Conservation (phyloP, 2,888 invertebrate species). For the Trachelus troglodyta region DNA sequence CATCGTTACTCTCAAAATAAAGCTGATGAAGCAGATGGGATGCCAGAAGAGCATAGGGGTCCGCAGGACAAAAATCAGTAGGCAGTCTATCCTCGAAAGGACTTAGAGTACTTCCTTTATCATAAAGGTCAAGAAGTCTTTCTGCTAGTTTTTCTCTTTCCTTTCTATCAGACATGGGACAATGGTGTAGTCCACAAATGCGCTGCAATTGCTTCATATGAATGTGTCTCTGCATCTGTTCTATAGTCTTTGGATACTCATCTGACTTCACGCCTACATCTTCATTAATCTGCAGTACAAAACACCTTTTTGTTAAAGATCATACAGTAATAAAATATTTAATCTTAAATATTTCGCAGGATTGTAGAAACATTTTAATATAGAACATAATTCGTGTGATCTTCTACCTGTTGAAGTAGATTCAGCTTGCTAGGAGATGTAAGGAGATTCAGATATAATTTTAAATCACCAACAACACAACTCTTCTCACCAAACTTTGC, state of each 20-base stretch:
- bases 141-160: slow-evolving; percentile 50
- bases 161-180: slow-evolving; percentile 47
- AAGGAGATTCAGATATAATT: slow-evolving; percentile 78
- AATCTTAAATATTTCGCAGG: neutral
- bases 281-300: slow-evolving; percentile 50
- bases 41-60: slow-evolving; percentile 84
- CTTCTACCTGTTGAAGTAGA: slow-evolving; percentile 62
- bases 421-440: slow-evolving; percentile 73
- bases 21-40: slow-evolving; percentile 75
- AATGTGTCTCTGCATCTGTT: slow-evolving; percentile 86
- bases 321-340: neutral
- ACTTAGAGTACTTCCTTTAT: slow-evolving; percentile 54
- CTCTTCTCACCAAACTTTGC: slow-evolving; percentile 85
- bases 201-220: slow-evolving; percentile 81
- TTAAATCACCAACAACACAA: slow-evolving; percentile 87
- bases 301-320: neutral
- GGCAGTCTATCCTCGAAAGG: slow-evolving; percentile 70
- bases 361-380: neutral
- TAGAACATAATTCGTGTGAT: neutral
- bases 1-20: slow-evolving; percentile 67
- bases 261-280: slow-evolving; percentile 58
- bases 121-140: slow-evolving; percentile 54
- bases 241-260: slow-evolving; percentile 64
- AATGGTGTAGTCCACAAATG: slow-evolving; percentile 75
- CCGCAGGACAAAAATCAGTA: slow-evolving; percentile 81